These are phyloP conservation scores for Eupeodes corollae DNA, from an alignment of 1,140 invertebrate genomes.

Conservation along the genomic window DNA sequence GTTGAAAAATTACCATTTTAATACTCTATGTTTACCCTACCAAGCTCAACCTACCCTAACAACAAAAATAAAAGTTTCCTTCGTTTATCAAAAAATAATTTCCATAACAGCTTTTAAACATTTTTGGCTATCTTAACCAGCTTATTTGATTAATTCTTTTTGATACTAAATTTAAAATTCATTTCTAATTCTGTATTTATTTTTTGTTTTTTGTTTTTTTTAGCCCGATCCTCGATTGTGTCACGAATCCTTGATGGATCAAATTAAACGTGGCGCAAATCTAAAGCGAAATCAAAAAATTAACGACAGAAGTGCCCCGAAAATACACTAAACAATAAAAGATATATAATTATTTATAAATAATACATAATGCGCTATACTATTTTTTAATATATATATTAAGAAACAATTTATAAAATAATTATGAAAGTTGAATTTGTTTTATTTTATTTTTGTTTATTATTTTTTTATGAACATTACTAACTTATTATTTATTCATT, in stretches of 20 bases:
- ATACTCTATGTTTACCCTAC: too few relatives aligned
- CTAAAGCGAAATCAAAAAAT: conserved; percentile 52
- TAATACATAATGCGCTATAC: background rate
- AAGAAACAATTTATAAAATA: too few relatives aligned
- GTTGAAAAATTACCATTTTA: too few relatives aligned
- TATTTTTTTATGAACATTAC: too few relatives aligned
- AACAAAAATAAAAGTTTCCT: too few relatives aligned
- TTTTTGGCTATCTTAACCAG: background rate
- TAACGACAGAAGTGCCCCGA: conserved; percentile 54
- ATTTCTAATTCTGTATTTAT: background rate
- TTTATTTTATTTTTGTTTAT: too few relatives aligned
- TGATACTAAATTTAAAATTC: conserved; percentile 1
- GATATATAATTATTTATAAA: background rate
- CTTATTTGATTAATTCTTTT: background rate
- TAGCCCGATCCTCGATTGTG: conserved; percentile 57
- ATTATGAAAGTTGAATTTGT: too few relatives aligned
- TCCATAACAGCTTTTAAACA: background rate
- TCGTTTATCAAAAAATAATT: too few relatives aligned
- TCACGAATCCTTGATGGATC: conserved; percentile 74
- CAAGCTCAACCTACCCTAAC: too few relatives aligned
- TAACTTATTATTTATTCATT: too few relatives aligned
- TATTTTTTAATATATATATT: background rate
- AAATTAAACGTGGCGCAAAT: conserved; percentile 73
- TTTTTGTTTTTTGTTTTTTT: conserved; percentile 20
- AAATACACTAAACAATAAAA: conserved; percentile 44